A percentile compares a stretch with the other conserved stretches of the same genome.
phyloP scores from a whole-genome alignment of 2,113 vertebrate genomes.

The Cololabis saira region DNA sequence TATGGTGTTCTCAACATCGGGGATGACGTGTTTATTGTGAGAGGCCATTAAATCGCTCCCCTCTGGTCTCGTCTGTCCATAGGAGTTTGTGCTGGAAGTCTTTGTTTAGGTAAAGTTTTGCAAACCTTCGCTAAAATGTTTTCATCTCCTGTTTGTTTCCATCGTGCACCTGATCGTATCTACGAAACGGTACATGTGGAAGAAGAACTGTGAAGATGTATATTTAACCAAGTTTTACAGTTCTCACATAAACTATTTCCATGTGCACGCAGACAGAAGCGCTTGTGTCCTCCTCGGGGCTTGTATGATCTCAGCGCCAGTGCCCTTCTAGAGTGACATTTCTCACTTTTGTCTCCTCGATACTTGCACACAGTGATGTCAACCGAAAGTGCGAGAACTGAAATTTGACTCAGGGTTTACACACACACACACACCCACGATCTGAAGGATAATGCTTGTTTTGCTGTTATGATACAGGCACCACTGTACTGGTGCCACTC shows the following conservation, averaged over 20 bases:
- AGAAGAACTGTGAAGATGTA: neutral
- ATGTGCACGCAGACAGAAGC: neutral
- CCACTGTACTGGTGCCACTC: neutral
- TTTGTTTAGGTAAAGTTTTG: too few species aligned
- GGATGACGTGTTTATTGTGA: too few species aligned
- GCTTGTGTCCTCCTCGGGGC: slow-evolving; percentile 36
- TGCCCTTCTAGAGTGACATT: slow-evolving; percentile 68
- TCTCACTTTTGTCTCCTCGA: slow-evolving; percentile 47
- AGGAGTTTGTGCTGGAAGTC: too few species aligned
- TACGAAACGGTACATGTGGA: too few species aligned
- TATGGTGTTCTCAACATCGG: too few species aligned
- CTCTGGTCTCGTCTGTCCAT: too few species aligned
- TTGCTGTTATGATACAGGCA: slow-evolving; percentile 6
- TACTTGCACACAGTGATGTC: slow-evolving; percentile 62
- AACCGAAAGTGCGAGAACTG: slow-evolving; percentile 57
- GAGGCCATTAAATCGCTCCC: too few species aligned
- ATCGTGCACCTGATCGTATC: neutral
- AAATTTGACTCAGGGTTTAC: slow-evolving; percentile 47
- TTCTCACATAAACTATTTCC: slow-evolving; percentile 21
- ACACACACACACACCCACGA: slow-evolving; percentile 8
- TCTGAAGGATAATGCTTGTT: slow-evolving; percentile 5
- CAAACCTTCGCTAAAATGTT: too few species aligned
- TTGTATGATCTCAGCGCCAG: slow-evolving; percentile 50
- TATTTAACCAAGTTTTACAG: slow-evolving; percentile 4
- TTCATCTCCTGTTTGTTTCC: neutral